Conservation (phyloP, 2,797 vertebrate species). For the Myiotriccus ornatus region DNA sequence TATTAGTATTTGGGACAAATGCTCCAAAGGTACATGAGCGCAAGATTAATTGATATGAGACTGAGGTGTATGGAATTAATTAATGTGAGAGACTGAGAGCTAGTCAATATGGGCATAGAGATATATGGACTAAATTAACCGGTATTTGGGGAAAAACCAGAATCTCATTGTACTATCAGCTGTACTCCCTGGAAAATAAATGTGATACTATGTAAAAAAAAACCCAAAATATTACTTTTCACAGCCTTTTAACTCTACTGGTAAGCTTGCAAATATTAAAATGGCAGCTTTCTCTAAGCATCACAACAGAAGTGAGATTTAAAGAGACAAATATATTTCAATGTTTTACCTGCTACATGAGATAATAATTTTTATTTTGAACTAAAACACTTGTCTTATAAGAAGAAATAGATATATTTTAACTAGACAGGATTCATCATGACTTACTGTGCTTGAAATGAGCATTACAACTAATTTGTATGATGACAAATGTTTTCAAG, state of each 20-base stretch:
- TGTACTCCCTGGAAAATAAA: not conserved
- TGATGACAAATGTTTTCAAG: not conserved
- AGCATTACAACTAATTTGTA: not conserved
- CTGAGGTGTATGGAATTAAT: constrained; percentile 21
- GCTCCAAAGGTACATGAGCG: not conserved
- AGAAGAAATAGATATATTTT: not conserved
- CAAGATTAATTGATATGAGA: constrained; percentile 10
- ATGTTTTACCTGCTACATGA: not conserved
- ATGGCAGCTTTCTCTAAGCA: not conserved
- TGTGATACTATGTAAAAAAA: not conserved
- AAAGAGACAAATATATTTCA: not conserved
- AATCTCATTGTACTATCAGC: not conserved
- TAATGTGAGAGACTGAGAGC: not conserved
- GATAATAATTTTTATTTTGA: not conserved
- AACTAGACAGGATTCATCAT: not conserved
- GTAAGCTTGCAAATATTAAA: not conserved
- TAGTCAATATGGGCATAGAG: not conserved
- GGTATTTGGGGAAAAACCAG: not conserved
- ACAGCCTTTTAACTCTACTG: not conserved
- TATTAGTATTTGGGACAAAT: not conserved
- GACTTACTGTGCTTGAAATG: not conserved
- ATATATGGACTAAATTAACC: not conserved
- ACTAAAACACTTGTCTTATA: not conserved
- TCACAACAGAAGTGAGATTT: not conserved
- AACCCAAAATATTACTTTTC: not conserved